Conservation (phyloP, 1,140 invertebrate species). For the Sesamia nonagrioides region DNA sequence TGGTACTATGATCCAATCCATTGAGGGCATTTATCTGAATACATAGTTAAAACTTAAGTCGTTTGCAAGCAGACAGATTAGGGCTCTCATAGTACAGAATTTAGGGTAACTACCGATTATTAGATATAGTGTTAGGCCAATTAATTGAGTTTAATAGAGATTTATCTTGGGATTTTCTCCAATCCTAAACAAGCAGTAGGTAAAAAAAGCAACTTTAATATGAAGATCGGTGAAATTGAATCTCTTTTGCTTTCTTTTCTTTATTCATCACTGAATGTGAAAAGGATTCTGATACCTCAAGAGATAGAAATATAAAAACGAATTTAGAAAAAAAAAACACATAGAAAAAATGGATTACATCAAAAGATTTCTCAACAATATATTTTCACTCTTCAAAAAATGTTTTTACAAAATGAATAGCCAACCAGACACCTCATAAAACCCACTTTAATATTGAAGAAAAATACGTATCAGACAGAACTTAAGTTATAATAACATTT, state of each 20-base stretch:
- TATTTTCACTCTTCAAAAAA: slow-evolving; percentile 15
- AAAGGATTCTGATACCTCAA: slow-evolving; percentile 5
- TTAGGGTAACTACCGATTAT: slow-evolving; percentile 18
- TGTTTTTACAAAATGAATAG: slow-evolving; percentile 23
- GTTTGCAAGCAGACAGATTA: slow-evolving; percentile 48
- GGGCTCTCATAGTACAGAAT: slow-evolving; percentile 1
- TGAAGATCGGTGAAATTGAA: neutral
- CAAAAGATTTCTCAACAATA: slow-evolving; percentile 12
- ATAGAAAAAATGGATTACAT: neutral
- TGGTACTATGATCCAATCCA: slow-evolving; percentile 20
- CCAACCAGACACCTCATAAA: slow-evolving; percentile 32
- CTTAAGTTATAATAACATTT: slow-evolving; percentile 41
- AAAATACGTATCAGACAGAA: slow-evolving; percentile 15
- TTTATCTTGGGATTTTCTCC: slow-evolving; percentile 3
- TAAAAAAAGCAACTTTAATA: slow-evolving; percentile 3
- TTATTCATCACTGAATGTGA: neutral
- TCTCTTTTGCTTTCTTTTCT: no score
- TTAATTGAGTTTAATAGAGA: slow-evolving; percentile 7
- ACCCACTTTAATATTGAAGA: slow-evolving; percentile 6
- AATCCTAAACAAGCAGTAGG: slow-evolving; percentile 1
- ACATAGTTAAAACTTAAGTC: slow-evolving; percentile 49
- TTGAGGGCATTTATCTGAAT: slow-evolving; percentile 45
- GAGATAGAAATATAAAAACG: neutral
- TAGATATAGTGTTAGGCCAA: neutral
- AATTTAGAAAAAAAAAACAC: neutral